Evolutionary conservation across 2,113 vertebrate species (phyloP).

Genomic region (Pseudorectes ferrugineus): DNA sequence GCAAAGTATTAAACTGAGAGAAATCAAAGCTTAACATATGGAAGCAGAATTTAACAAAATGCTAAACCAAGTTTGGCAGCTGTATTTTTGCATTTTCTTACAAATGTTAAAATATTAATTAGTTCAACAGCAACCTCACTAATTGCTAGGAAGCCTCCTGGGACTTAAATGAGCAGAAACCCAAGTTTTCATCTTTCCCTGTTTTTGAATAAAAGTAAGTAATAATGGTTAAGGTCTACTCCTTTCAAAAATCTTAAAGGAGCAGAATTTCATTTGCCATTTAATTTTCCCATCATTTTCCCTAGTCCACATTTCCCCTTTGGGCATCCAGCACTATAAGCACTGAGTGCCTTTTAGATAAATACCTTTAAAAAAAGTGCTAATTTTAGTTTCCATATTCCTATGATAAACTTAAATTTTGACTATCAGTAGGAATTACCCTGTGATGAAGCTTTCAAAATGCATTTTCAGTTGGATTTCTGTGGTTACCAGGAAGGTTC

Average conservation of each 20-base stretch:
- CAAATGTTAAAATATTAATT: slow-evolving; percentile 14
- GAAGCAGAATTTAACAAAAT: not conserved
- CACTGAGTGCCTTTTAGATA: not conserved
- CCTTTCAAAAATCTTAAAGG: not conserved
- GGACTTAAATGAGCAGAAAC: not conserved
- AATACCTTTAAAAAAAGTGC: not conserved
- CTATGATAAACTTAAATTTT: not conserved
- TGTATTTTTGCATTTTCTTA: not conserved
- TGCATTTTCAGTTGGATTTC: not conserved
- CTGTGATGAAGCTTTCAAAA: not conserved
- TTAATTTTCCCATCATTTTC: not conserved
- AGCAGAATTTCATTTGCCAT: not conserved
- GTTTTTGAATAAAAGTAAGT: not conserved
- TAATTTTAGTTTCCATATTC: not conserved
- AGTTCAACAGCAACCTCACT: not conserved
- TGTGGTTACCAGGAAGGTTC: not conserved
- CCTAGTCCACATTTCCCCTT: not conserved
- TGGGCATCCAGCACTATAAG: not conserved
- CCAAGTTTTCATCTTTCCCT: not conserved
- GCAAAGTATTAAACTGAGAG: not conserved
- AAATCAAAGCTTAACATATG: not conserved
- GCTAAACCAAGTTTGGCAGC: not conserved
- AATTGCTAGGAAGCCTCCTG: not conserved
- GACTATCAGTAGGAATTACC: not conserved
- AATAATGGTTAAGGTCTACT: not conserved